Evolutionary conservation across 2,797 vertebrate genomes (phyloP), one percentile per base, ranked within the genome.

Genomic region (Podargus strigoides): DNA sequence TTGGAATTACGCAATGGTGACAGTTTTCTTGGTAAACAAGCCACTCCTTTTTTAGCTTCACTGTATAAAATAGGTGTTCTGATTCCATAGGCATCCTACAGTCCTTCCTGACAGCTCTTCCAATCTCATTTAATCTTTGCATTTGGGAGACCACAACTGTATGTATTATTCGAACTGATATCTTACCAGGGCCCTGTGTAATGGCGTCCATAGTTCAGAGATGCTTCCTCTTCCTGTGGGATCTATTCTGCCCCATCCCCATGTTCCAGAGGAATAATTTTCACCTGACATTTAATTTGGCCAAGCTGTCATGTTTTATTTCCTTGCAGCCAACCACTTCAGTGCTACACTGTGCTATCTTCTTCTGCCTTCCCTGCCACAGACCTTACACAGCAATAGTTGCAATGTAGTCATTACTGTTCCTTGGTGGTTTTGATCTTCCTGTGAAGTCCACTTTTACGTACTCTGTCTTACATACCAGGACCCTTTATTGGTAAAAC

Each of bases 11-110:
- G 9, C 91, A 93, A 89, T 56, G 46, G 50, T 58, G 89, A 79
- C 39, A 76, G 82, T 87, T 90, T 93, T 39, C 3, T 32, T 44
- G 63, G 67, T 95, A 95, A 95, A 92, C 93, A 95, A 89, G 62
- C 67, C 91, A 79, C 93, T 94, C 93, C 87, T 87, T 82, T 85
- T 62, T 47, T n/a, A 41, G 16, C 26, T 67, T 84, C 18, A 21
- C 36, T 75, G 52, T 90, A 66, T 52, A 59, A 69, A 90, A 68
- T 32, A 80, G 79, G 27, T 73, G 34, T 87, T 66, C 36, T n/a
- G 75, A 37, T 74, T 88, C 34, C 62, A 74, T 34, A 59, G 56
- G 44, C 32, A 59, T 8, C n/a, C 60, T 70, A 14, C 30, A 39
- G 58, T n/a, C 67, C 32, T 82, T 36, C n/a, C 85, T 66, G 64